Percentiles rank a stretch among this genome's conserved stretches.
Evolutionary conservation across 2,888 invertebrate genomes (phyloP).

Genomic region (Ophion ventricosus): DNA sequence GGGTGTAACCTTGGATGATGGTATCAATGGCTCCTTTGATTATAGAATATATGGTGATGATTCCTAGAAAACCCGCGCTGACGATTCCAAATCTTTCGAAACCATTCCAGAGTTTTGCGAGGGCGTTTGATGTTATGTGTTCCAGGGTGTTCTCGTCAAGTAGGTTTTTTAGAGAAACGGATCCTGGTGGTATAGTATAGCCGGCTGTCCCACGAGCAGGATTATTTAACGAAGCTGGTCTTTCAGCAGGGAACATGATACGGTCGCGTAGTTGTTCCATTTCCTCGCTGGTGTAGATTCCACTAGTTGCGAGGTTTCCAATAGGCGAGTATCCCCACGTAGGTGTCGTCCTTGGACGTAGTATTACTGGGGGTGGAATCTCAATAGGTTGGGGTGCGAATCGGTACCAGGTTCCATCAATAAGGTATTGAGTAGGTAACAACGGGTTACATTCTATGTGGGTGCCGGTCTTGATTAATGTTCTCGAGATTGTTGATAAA

Average conservation of each 20-base stretch:
- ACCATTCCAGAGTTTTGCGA: background rate
- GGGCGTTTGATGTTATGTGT: too few species aligned
- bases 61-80: conserved; percentile 1
- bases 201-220: too few species aligned
- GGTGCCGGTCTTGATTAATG: too few species aligned
- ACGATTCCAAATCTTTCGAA: conserved; percentile 20
- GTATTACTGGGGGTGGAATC: background rate
- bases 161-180: too few species aligned
- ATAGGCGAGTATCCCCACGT: background rate
- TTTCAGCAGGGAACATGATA: conserved; percentile 58
- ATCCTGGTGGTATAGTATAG: too few species aligned
- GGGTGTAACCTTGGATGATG: background rate
- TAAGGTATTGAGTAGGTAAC: too few species aligned
- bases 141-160: too few species aligned
- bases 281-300: conserved; percentile 1
- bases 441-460: too few species aligned
- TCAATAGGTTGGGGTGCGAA: conserved; percentile 3
- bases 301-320: conserved; percentile 18
- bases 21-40: background rate
- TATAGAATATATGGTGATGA: background rate
- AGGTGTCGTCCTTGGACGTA: background rate
- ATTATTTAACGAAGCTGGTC: too few species aligned
- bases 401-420: conserved; percentile 26
- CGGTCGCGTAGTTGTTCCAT: conserved; percentile 40
- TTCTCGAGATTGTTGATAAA: conserved; percentile 27